A percentile compares a stretch with the other conserved stretches of the same genome.
Conservation (phyloP, 2,113 vertebrate genomes). For the Cavia aperea region DNA sequence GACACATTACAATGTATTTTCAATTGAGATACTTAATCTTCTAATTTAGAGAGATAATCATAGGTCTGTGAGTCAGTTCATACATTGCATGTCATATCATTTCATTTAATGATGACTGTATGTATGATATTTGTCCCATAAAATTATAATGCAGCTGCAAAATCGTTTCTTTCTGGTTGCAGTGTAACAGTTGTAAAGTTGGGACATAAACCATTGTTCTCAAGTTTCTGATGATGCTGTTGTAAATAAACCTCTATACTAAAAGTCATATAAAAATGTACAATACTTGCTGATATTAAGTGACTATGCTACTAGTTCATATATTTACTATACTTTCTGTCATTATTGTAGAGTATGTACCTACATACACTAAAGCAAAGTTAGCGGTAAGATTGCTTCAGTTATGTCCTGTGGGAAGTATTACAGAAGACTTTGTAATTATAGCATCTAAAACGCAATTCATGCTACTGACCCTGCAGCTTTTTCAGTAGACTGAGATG, state of each 20-base stretch:
- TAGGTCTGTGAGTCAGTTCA: not conserved
- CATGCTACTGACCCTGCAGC: not conserved
- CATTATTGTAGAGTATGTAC: not conserved
- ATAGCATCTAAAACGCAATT: not conserved
- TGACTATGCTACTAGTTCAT: not conserved
- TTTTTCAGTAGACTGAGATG: not conserved
- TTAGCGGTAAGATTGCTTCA: not conserved
- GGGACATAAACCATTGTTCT: not conserved
- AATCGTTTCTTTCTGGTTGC: not conserved
- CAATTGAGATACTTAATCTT: not conserved
- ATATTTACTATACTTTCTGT: too few species aligned
- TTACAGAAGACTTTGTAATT: not conserved
- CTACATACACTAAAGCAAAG: not conserved
- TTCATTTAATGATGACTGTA: not conserved
- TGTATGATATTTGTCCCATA: not conserved
- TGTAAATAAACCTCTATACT: too few species aligned
- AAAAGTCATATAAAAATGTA: not conserved
- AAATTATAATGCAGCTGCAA: not conserved
- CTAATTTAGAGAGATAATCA: not conserved
- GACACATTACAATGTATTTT: not conserved
- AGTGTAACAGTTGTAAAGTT: not conserved
- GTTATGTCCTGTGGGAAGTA: not conserved
- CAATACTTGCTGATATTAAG: not conserved
- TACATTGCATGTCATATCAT: not conserved
- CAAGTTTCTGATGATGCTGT: not conserved